Percentiles rank a stretch among this genome's conserved stretches.
These are phyloP conservation scores for Teleogryllus occipitalis DNA, from an alignment of 1,140 invertebrate genomes.

Conservation along the genomic window DNA sequence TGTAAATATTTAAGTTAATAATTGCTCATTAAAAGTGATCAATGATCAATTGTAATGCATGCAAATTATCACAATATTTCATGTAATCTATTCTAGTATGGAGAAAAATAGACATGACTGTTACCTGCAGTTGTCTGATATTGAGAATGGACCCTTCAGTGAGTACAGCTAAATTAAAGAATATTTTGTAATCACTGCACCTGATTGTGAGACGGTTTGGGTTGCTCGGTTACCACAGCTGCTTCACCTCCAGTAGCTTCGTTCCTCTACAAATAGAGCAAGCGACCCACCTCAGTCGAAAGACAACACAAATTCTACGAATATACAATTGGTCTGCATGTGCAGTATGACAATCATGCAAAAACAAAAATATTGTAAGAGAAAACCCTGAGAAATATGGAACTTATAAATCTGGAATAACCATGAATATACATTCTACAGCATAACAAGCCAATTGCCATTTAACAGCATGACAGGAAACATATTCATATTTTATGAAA, in stretches of 20 bases:
- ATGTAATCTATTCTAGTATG: too few relatives aligned
- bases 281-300: not conserved
- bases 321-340: not conserved
- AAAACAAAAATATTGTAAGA: not conserved
- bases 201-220: not conserved
- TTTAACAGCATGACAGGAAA: not conserved
- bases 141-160: not conserved
- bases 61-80: too few relatives aligned
- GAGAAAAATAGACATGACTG: not conserved
- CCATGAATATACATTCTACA: not conserved
- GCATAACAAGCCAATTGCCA: not conserved
- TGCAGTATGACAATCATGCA: not conserved
- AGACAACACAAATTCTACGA: not conserved
- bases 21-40: too few relatives aligned
- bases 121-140: not conserved
- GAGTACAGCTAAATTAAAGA: conserved; percentile 5
- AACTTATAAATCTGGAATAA: too few relatives aligned
- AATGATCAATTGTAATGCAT: too few relatives aligned
- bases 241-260: not conserved
- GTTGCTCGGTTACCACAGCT: not conserved
- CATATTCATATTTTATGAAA: not conserved
- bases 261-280: conserved; percentile 1
- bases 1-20: too few relatives aligned
- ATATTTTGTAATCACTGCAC: conserved; percentile 5
- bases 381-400: too few relatives aligned